Conservation (phyloP, 1,140 invertebrate genomes). For the Cotesia glomerata region DNA sequence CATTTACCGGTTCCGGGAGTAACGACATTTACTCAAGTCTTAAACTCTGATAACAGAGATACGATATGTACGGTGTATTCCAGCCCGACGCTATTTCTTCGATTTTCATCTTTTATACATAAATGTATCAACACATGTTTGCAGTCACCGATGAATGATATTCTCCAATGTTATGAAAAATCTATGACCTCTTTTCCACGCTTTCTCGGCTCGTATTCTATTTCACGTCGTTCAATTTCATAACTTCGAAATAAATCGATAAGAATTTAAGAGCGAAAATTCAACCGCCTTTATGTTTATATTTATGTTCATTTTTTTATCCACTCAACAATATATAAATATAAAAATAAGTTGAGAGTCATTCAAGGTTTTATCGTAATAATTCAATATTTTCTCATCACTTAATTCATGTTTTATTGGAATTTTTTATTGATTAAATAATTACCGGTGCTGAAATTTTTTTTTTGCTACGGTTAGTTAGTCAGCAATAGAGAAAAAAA, state of each 20-base stretch:
- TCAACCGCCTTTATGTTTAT: neutral
- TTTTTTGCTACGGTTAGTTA: no score
- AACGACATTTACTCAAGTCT: conserved; percentile 33
- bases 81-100: neutral
- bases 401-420: no score
- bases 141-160: conserved; percentile 27
- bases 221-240: conserved; percentile 11
- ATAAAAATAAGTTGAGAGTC: no score
- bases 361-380: no score
- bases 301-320: neutral
- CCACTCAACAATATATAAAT: no score
- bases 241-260: conserved; percentile 26
- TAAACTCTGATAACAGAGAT: conserved; percentile 29
- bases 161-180: conserved; percentile 13
- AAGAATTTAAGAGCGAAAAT: neutral
- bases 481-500: no score
- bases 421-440: no score
- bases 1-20: conserved; percentile 28
- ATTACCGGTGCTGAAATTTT: no score
- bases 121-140: neutral
- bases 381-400: no score
- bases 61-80: neutral
- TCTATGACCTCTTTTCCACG: conserved; percentile 22
- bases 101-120: neutral
- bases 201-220: neutral